Evolutionary conservation across 2,888 invertebrate species (phyloP).

Genomic region (Pheosia tremula): DNA sequence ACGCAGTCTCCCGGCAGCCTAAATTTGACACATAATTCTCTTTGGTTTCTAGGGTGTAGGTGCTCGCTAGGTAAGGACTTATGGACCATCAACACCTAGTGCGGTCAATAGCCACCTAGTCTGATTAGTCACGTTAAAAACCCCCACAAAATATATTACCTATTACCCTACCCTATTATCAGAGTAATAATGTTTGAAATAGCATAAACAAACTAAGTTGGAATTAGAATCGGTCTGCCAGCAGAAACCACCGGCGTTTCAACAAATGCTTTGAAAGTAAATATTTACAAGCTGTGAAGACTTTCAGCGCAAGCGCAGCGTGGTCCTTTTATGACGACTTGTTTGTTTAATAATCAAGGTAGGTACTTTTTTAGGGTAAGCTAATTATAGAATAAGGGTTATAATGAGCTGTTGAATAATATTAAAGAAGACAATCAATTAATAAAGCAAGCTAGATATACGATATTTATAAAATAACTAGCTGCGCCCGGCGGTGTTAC

Average conservation of each 20-base stretch:
- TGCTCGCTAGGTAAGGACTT: too few relatives aligned
- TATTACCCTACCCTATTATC: constrained; percentile 6
- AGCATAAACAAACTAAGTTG: background rate
- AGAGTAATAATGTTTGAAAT: constrained; percentile 13
- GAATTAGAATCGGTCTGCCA: constrained; percentile 5
- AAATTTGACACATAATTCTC: too few relatives aligned
- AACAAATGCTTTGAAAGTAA: constrained; percentile 51
- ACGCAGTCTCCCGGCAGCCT: too few relatives aligned
- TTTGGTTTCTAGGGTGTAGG: too few relatives aligned
- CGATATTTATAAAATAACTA: too few relatives aligned
- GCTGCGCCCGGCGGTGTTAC: too few relatives aligned
- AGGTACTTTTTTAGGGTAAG: constrained; percentile 18
- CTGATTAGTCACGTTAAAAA: background rate
- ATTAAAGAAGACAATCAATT: background rate
- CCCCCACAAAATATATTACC: background rate
- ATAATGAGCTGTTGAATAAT: background rate
- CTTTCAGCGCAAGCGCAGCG: constrained; percentile 25
- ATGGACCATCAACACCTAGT: too few relatives aligned
- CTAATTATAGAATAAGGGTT: constrained; percentile 11
- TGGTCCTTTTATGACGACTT: constrained; percentile 45
- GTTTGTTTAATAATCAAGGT: constrained; percentile 32
- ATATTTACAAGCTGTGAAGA: constrained; percentile 46
- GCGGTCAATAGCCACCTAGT: background rate
- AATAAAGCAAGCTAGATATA: too few relatives aligned
- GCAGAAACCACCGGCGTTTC: constrained; percentile 31